Evolutionary conservation across 2,888 invertebrate genomes (phyloP).

Genomic region (Orthonevra nobilis): DNA sequence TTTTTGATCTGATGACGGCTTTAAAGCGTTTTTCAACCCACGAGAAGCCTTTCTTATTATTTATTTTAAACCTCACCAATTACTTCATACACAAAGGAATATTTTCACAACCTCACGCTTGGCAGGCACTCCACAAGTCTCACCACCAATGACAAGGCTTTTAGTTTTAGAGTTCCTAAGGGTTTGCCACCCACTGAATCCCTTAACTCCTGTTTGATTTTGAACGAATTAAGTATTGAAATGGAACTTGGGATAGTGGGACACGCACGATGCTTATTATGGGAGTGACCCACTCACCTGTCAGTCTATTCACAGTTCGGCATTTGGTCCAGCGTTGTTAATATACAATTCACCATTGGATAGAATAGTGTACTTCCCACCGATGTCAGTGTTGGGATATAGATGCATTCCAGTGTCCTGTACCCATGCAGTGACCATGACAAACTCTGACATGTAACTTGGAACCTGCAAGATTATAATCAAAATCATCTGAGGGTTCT

Average conservation of each 20-base stretch:
- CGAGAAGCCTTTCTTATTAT: no score
- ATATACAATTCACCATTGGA: slow-evolving; percentile 92
- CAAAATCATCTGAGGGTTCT: no score
- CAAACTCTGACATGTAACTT: slow-evolving; percentile 92
- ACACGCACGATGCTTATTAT: no score
- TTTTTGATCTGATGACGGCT: no score
- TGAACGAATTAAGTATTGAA: slow-evolving; percentile 40
- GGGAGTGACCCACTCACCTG: slow-evolving; percentile 82
- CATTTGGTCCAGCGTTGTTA: slow-evolving; percentile 89
- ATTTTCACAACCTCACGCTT: no score
- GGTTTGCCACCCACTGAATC: no score
- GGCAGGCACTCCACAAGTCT: no score
- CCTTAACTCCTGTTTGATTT: slow-evolving; percentile 7
- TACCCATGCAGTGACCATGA: slow-evolving; percentile 94
- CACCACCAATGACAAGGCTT: no score
- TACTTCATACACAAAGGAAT: no score
- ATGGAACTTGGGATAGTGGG: slow-evolving; percentile 3
- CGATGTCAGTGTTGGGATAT: slow-evolving; percentile 87
- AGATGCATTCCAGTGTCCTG: slow-evolving; percentile 90
- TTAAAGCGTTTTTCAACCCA: no score
- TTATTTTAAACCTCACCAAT: no score
- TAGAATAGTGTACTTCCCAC: slow-evolving; percentile 88
- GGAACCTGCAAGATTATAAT: slow-evolving; percentile 84
- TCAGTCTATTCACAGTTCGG: slow-evolving; percentile 89
- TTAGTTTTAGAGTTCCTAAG: no score